Conservation (phyloP, 2,888 invertebrate genomes). For the Stramonita haemastoma region DNA sequence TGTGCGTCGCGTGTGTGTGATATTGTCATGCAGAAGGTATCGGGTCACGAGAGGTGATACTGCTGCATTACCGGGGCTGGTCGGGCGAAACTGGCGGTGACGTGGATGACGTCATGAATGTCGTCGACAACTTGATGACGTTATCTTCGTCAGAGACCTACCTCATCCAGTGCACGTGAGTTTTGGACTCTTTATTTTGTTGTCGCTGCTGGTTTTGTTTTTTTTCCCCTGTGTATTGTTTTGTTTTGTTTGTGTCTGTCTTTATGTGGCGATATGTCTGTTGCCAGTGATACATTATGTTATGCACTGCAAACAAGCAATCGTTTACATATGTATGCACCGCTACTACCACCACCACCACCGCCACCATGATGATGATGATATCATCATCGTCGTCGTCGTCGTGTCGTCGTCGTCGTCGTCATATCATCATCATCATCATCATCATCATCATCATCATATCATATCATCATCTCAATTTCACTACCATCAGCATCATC, state of each 20-base stretch:
- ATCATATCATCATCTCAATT: no score
- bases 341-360: no score
- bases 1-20: not conserved
- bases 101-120: not conserved
- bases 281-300: no score
- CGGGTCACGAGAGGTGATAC: not conserved
- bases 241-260: not conserved
- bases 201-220: not conserved
- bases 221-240: not conserved
- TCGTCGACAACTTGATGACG: slow-evolving; percentile 9
- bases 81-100: not conserved
- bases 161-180: slow-evolving; percentile 14
- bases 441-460: no score
- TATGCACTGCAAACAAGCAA: no score
- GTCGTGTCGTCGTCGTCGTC: no score
- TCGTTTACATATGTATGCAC: no score
- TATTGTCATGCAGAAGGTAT: not conserved
- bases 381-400: no score
- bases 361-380: no score
- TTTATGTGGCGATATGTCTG: no score
- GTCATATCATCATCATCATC: no score
- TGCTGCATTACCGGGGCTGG: slow-evolving; percentile 19
- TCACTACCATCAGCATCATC: no score
- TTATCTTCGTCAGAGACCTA: not conserved
- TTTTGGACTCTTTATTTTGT: not conserved